Conservation (phyloP, 2,113 vertebrate species). For the Equus quagga region DNA sequence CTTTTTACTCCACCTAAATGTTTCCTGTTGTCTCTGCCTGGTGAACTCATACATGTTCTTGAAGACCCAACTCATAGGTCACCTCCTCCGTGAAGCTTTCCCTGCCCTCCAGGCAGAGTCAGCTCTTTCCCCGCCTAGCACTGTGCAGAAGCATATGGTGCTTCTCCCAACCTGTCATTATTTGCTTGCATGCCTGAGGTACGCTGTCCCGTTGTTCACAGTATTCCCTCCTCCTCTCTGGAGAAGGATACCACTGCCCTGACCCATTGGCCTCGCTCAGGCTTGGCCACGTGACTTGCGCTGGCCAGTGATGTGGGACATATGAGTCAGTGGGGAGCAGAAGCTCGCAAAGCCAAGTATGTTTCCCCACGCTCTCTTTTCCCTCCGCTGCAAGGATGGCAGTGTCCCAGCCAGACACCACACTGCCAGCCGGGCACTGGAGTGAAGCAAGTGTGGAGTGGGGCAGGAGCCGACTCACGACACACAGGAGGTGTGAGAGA, state of each 20-base stretch:
- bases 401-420: background rate
- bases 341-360: background rate
- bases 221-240: background rate
- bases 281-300: background rate
- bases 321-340: background rate
- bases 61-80: background rate
- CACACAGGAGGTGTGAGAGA: background rate
- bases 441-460: background rate
- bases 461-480: background rate
- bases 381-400: background rate
- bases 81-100: background rate
- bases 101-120: background rate
- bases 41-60: background rate
- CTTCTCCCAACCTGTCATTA: background rate
- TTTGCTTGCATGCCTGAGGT: background rate
- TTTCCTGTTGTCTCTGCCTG: background rate
- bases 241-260: background rate
- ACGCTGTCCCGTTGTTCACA: background rate
- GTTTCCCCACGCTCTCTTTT: background rate
- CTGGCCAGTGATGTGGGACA: background rate
- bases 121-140: background rate
- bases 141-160: background rate
- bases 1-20: background rate
- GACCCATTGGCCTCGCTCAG: background rate
- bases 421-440: background rate